Evolutionary conservation across 2,113 vertebrate species (phyloP).

Genomic region (Tauraco erythrolophus): DNA sequence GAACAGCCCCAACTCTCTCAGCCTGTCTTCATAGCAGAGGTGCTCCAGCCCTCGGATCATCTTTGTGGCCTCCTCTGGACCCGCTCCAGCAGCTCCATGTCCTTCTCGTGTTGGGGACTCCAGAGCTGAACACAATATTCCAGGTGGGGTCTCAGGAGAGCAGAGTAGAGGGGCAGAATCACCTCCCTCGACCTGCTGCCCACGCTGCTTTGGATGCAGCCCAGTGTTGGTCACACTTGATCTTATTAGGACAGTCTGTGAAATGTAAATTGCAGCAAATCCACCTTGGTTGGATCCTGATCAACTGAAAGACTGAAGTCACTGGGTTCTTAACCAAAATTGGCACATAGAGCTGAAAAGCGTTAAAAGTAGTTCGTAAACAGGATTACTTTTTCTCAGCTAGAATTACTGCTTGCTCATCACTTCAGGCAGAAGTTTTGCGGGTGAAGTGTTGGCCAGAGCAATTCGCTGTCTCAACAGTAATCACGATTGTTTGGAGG

Average conservation of each 20-base stretch:
- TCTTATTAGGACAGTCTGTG: not conserved
- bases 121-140: too few relatives aligned
- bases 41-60: too few relatives aligned
- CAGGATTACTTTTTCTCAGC: not conserved
- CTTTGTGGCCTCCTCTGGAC: too few relatives aligned
- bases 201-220: too few relatives aligned
- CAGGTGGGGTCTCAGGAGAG: too few relatives aligned
- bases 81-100: too few relatives aligned
- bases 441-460: not conserved
- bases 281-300: not conserved
- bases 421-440: not conserved
- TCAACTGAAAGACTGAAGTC: not conserved
- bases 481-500: not conserved
- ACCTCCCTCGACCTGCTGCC: too few relatives aligned
- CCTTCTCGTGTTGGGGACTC: too few relatives aligned
- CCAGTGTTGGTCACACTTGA: not conserved
- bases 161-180: too few relatives aligned
- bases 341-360: not conserved
- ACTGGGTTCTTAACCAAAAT: not conserved
- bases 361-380: not conserved
- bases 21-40: too few relatives aligned
- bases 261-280: not conserved
- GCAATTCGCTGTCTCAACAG: not conserved
- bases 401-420: not conserved
- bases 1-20: too few relatives aligned